Evolutionary conservation across 2,888 invertebrate species (phyloP).

Genomic region (Oasisia sp.): DNA sequence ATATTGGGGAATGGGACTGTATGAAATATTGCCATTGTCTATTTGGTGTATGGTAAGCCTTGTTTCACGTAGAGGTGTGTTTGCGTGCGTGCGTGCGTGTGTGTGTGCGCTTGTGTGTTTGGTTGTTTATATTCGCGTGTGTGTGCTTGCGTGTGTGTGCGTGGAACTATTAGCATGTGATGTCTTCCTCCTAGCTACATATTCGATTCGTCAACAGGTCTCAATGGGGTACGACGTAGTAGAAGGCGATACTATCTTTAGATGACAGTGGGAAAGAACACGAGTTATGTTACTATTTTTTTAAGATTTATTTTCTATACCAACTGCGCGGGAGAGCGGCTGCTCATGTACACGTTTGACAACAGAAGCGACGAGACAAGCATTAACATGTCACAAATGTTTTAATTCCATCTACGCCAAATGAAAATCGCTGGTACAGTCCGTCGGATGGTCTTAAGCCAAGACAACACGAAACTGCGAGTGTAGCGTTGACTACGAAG

Average conservation of each 20-base stretch:
- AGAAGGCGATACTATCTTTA: neutral
- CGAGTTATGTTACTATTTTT: neutral
- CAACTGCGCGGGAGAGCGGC: constrained; percentile 12
- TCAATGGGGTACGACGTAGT: neutral
- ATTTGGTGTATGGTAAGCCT: too few species aligned
- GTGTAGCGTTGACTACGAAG: neutral
- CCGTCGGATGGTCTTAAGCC: constrained; percentile 2
- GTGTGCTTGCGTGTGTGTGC: neutral
- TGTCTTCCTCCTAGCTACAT: neutral
- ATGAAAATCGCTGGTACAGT: constrained; percentile 9
- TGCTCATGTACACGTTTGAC: constrained; percentile 12
- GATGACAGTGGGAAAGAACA: neutral
- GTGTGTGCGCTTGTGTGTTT: neutral
- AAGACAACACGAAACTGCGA: constrained; percentile 4
- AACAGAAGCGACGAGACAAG: constrained; percentile 17
- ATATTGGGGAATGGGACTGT: too few species aligned
- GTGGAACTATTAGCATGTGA: too few species aligned
- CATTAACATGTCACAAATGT: constrained; percentile 17
- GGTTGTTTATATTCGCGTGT: neutral
- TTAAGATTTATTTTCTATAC: neutral
- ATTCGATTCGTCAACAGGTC: neutral
- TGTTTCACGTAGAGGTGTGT: neutral
- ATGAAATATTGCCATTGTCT: too few species aligned
- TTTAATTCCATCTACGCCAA: constrained; percentile 17
- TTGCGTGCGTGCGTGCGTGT: neutral